Percentiles rank a stretch among this genome's conserved stretches.
phyloP scores from a whole-genome alignment of 2,113 vertebrate genomes.

The Aptenodytes patagonicus region DNA sequence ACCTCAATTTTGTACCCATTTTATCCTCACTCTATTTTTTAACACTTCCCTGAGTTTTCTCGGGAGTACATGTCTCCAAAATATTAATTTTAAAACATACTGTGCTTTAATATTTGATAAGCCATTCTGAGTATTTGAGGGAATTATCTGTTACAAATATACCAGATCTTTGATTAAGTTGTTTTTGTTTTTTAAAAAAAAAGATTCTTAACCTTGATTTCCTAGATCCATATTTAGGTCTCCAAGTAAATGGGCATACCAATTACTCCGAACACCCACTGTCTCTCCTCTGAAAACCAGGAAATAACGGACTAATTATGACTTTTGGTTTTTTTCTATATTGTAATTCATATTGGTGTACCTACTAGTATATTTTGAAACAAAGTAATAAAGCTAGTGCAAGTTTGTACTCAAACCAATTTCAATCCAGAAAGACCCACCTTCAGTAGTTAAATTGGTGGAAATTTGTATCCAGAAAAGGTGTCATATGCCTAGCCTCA shows the following conservation, averaged over 20 bases:
- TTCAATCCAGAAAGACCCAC: background rate
- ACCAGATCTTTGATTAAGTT: background rate
- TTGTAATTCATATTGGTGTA: background rate
- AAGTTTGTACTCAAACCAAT: background rate
- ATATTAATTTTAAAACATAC: background rate
- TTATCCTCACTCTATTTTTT: background rate
- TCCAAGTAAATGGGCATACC: background rate
- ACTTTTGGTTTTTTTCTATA: background rate
- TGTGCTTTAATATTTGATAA: background rate
- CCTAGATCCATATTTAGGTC: background rate
- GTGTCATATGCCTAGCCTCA: background rate
- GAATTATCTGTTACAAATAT: background rate
- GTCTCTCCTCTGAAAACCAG: background rate
- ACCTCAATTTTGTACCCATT: background rate
- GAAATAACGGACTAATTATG: background rate
- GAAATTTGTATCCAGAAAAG: background rate
- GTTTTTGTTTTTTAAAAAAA: background rate
- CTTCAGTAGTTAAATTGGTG: background rate
- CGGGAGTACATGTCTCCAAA: background rate
- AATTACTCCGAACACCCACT: background rate
- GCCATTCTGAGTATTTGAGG: background rate
- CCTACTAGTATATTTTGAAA: background rate
- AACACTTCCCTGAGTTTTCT: background rate
- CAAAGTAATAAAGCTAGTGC: background rate
- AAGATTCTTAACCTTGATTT: background rate